phyloP scores from a whole-genome alignment of 2,888 invertebrate genomes.

The Trachelus iudaicus region DNA sequence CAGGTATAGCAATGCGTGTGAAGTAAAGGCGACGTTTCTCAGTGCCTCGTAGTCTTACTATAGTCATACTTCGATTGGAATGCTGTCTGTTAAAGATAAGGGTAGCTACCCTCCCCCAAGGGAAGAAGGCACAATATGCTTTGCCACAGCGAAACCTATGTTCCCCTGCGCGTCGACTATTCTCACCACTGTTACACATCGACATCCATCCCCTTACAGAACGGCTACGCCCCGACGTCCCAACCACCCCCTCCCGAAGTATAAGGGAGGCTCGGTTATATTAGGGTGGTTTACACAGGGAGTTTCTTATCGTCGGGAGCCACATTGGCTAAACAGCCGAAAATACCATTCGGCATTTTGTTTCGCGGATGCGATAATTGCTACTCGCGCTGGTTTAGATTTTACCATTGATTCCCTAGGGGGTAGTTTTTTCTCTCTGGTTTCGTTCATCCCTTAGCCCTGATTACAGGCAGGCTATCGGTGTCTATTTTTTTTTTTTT shows the following conservation, averaged over 20 bases:
- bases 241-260: neutral
- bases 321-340: constrained; percentile 57
- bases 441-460: neutral
- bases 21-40: neutral
- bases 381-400: constrained; percentile 24
- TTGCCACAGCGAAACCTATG: constrained; percentile 22
- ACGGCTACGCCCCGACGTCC: neutral
- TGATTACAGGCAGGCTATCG: neutral
- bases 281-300: constrained; percentile 14
- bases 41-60: constrained; percentile 17
- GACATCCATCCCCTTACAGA: constrained; percentile 26
- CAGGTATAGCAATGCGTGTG: neutral
- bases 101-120: constrained; percentile 42
- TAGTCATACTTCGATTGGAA: constrained; percentile 48
- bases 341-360: constrained; percentile 58
- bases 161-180: constrained; percentile 33
- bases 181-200: constrained; percentile 53
- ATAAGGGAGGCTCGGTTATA: neutral
- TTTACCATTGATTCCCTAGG: neutral
- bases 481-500: neutral
- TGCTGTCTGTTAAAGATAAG: constrained; percentile 58
- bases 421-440: neutral
- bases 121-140: constrained; percentile 49
- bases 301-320: constrained; percentile 49
- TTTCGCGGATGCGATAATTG: constrained; percentile 53